A percentile compares a stretch with the other conserved stretches of the same genome.
Conservation (phyloP, 2,888 invertebrate genomes). For the Epiblema foenella region DNA sequence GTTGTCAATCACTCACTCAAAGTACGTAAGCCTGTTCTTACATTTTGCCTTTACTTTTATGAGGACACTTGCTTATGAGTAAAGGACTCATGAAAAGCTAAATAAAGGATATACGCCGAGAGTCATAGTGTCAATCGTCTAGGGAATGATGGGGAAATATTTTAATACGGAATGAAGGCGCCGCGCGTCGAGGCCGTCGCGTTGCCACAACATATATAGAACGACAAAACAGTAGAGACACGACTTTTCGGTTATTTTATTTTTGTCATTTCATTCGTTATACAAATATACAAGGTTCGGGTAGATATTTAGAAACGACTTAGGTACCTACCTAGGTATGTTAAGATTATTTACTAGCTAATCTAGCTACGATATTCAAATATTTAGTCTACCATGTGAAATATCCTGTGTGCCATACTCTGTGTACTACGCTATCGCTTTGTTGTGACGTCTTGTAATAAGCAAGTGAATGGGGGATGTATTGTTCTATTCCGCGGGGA, state of each 20-base stretch:
- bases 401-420: neutral
- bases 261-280: neutral
- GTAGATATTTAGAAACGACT: neutral
- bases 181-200: slow-evolving; percentile 48
- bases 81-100: slow-evolving; percentile 48
- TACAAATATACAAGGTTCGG: neutral
- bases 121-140: slow-evolving; percentile 51
- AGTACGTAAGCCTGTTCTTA: neutral
- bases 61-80: slow-evolving; percentile 30
- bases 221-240: neutral
- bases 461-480: slow-evolving; percentile 27
- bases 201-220: slow-evolving; percentile 35
- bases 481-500: slow-evolving; percentile 55
- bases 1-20: neutral
- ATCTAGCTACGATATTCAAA: no score
- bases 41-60: neutral
- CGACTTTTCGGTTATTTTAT: neutral
- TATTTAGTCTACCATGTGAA: neutral
- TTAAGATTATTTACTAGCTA: neutral
- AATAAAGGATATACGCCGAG: slow-evolving; percentile 46
- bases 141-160: slow-evolving; percentile 55
- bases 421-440: slow-evolving; percentile 20
- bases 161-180: slow-evolving; percentile 63
- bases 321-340: no score
- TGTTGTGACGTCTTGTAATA: slow-evolving; percentile 34